Evolutionary conservation across 1,140 invertebrate species (phyloP), one percentile per base, ranked within the genome.

Genomic region (Pseudoatta argentina): DNA sequence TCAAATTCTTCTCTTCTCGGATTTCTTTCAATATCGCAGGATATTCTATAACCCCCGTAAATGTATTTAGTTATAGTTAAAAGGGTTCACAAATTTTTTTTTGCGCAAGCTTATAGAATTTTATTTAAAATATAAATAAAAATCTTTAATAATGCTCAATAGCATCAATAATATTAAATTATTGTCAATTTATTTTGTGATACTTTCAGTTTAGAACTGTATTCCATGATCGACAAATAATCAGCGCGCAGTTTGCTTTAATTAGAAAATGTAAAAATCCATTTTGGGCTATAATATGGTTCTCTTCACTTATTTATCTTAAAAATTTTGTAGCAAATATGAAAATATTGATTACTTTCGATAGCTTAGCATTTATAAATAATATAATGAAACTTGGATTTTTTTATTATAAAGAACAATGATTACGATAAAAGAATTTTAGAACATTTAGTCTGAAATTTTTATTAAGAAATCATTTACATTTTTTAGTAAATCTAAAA

Each of bases 1-100:
- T 88, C 87, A 88, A 88, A 88, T 87, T 66, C 75, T 85, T 85
- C 78, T 88, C 71, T 77, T 27, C 66, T 55, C 57, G 55, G 51
- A 57, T 34, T 39, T 53, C 69, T 78, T 89, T 69, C 63, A 73
- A 12, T 44, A 18, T 72, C 51, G 1, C 67, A 44, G 16, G 34
- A 81, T 66, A 39, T 66, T 39, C 48, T 66, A 66, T 21, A 27
- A 61, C 12, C 24, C 24, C 24, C 55, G 24, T 51, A 24, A 5
- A 1, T 61, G 12, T 18, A 69, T 51, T 48, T 21, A 18, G 39
- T 44, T 44, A 66, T 14, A 18, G 18, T 24, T 81, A 55, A 16
- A 30, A 79, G 16, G 27, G 24, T 48, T 71, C 59, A 57, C 24
- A 59, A 57, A 14, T 51, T 79, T 44, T 12, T 18, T 44, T 24